Evolutionary conservation across 2,113 vertebrate genomes (phyloP), one percentile per base, ranked within the genome.

Genomic region (Phylloscopus trochilus): DNA sequence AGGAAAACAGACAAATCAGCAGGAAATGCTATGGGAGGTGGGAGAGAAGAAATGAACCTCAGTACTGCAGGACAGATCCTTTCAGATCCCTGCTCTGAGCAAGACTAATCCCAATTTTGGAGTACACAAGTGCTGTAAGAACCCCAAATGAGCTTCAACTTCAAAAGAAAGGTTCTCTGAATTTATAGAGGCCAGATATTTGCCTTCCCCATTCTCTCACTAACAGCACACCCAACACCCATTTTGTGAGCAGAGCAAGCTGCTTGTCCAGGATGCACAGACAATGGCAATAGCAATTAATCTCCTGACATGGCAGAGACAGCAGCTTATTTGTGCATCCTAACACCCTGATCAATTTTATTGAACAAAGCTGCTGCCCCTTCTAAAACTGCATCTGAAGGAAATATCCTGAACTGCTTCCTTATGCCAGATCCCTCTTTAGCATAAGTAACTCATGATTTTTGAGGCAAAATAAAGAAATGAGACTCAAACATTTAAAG

Each of bases 341-440:
- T 59, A 67, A 84, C 35, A 70, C 35, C 52, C 51, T 75, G 33
- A 95, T 92, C 76, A 63, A 93, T 92, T 80, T 58, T 87, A 94
- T 30, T 60, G 85, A 85, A 43, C 53, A 63, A 56, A 74, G 39
- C 35, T n/a, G 52, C 64, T 37, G 24, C 35, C 67, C 39, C 1
- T 46, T 81, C 39, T 4, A 53, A 90, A 90, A 79, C 28, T 30
- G 4, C 6, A 35, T 41, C 66, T 83, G 66, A 52, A 92, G 78
- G 51, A 87, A 94, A 63, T 3, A 51, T 10, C 35, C 60, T 75
- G n/a, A 69, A n/a, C 41, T 46, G 39, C 22, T 39, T 33, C 55
- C 74, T 77, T 27, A 51, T 3, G 1, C 19, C 33, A 86, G 39
- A 78, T 52, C 35, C 14, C 26, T 70, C n/a, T 80, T 66, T 8